Evolutionary conservation across 2,797 vertebrate species (phyloP).

Genomic region (Hapalemur alaotrensis): DNA sequence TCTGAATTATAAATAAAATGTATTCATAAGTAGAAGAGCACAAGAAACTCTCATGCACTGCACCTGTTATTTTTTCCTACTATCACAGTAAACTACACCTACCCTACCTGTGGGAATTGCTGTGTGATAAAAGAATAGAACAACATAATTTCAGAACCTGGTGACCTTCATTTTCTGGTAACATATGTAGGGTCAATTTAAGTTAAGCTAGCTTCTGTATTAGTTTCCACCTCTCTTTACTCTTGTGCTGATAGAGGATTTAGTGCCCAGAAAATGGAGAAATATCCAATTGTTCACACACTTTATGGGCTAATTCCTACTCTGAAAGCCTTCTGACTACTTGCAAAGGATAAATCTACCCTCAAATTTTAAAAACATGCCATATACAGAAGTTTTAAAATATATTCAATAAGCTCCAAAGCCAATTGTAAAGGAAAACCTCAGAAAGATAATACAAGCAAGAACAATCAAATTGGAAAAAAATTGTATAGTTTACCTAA

Average conservation of each 20-base stretch:
- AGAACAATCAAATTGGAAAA: background rate
- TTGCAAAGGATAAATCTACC: background rate
- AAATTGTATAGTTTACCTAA: background rate
- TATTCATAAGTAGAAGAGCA: background rate
- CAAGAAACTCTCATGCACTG: background rate
- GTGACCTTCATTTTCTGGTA: background rate
- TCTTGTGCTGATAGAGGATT: background rate
- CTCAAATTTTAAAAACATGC: background rate
- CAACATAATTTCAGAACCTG: background rate
- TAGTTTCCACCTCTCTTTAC: background rate
- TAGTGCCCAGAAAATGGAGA: background rate
- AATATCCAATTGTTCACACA: background rate
- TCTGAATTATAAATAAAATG: background rate
- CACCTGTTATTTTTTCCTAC: background rate
- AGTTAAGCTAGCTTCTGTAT: background rate
- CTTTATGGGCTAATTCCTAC: no score
- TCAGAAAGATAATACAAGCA: background rate
- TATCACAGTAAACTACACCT: background rate
- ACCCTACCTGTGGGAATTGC: background rate
- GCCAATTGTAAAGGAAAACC: background rate
- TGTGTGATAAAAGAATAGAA: background rate
- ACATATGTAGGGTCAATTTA: no score
- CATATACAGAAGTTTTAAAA: background rate
- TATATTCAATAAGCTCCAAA: background rate
- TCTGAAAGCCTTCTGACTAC: background rate